Percentiles rank a stretch among this genome's conserved stretches.
phyloP scores from a whole-genome alignment of 2,888 invertebrate genomes.

The Polydrusus cervinus region DNA sequence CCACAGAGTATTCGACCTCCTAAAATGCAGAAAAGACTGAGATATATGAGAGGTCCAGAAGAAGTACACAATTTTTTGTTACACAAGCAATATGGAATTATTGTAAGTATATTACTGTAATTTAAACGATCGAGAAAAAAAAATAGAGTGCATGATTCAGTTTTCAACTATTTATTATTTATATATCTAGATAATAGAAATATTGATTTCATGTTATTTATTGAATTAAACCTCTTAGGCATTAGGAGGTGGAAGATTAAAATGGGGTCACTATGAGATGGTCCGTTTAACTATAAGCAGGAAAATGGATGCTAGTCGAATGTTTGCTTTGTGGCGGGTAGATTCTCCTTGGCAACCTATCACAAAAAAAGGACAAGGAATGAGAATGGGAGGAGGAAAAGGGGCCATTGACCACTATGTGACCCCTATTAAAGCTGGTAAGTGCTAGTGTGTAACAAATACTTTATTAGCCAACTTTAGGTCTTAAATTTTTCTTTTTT shows the following conservation, averaged over 20 bases:
- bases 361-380: constrained; percentile 91
- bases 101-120: constrained; percentile 77
- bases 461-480: neutral
- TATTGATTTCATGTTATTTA: neutral
- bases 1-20: constrained; percentile 81
- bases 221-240: constrained; percentile 75
- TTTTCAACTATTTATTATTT: too few species aligned
- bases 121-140: too few species aligned
- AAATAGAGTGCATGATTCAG: too few species aligned
- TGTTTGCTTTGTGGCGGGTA: constrained; percentile 97
- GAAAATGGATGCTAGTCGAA: constrained; percentile 84
- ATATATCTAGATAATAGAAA: too few species aligned
- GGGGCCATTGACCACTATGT: constrained; percentile 95
- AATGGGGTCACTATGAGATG: constrained; percentile 90
- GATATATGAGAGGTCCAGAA: constrained; percentile 95
- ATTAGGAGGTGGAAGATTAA: constrained; percentile 86
- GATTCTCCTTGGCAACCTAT: constrained; percentile 97
- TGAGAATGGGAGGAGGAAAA: constrained; percentile 97
- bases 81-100: constrained; percentile 94
- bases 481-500: too few species aligned
- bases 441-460: constrained; percentile 9
- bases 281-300: constrained; percentile 85
- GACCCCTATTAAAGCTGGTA: constrained; percentile 90
- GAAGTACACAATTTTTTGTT: constrained; percentile 86
- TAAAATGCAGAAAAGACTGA: constrained; percentile 88